phyloP scores from a whole-genome alignment of 1,140 invertebrate genomes.

The Platyscapa corneri region DNA sequence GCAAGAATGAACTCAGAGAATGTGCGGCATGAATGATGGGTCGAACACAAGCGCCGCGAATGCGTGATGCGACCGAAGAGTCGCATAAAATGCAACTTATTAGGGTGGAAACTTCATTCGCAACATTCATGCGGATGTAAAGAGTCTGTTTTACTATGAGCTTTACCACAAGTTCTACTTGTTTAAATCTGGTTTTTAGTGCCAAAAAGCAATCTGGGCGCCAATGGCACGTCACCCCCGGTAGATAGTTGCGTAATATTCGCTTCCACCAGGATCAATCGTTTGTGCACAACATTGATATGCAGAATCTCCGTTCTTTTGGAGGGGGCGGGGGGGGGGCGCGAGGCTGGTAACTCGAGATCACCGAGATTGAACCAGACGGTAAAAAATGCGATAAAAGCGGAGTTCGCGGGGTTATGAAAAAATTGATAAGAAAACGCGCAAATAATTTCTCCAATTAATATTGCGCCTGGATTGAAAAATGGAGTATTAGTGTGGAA shows the following conservation, averaged over 20 bases:
- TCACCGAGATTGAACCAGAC: background rate
- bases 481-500: background rate
- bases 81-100: background rate
- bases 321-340: no score
- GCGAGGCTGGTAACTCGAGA: background rate
- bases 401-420: background rate
- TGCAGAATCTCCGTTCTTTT: no score
- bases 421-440: background rate
- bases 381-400: background rate
- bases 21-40: background rate
- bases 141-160: background rate
- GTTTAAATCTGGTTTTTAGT: background rate
- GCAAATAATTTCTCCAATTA: background rate
- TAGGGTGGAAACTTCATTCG: background rate
- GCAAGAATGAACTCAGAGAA: background rate
- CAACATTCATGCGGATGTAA: background rate
- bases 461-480: background rate
- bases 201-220: background rate
- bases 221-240: background rate
- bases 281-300: background rate
- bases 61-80: background rate
- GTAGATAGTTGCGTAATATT: background rate
- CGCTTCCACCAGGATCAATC: background rate
- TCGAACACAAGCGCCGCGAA: background rate
- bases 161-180: background rate